These are phyloP conservation scores for Melieria omissa DNA, from an alignment of 2,888 invertebrate genomes.

Conservation along the genomic window DNA sequence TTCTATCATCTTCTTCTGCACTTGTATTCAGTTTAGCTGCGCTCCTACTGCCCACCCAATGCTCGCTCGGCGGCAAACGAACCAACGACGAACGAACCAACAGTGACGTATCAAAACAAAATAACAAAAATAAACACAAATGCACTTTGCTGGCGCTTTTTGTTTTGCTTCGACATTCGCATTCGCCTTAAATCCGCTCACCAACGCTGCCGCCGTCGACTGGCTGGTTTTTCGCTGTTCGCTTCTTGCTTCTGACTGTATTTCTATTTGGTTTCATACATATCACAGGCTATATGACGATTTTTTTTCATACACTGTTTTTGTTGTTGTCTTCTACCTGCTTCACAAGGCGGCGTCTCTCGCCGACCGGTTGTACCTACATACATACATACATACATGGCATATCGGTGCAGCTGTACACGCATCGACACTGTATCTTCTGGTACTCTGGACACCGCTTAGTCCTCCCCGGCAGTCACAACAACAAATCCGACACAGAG, in stretches of 20 bases:
- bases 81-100: conserved; percentile 1
- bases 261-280: conserved; percentile 1
- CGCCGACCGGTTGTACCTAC: conserved; percentile 16
- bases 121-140: conserved; percentile 34
- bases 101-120: conserved; percentile 31
- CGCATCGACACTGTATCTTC: no score
- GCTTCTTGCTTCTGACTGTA: background rate
- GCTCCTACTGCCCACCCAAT: no score
- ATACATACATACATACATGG: background rate
- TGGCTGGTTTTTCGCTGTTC: conserved; percentile 1
- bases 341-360: no score
- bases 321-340: no score
- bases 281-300: background rate
- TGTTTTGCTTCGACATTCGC: conserved; percentile 62
- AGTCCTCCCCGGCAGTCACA: no score
- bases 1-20: no score
- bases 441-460: no score
- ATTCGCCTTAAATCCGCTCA: conserved; percentile 26
- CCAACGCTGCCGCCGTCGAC: background rate
- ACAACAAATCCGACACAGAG: no score
- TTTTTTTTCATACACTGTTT: no score
- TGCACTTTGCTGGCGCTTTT: conserved; percentile 54
- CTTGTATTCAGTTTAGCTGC: no score
- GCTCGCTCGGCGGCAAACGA: background rate
- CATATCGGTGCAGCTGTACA: background rate